A percentile compares a stretch with the other conserved stretches of the same genome.
Evolutionary conservation across 2,797 vertebrate genomes (phyloP).

Genomic region (Xiphorhynchus erythropygius): DNA sequence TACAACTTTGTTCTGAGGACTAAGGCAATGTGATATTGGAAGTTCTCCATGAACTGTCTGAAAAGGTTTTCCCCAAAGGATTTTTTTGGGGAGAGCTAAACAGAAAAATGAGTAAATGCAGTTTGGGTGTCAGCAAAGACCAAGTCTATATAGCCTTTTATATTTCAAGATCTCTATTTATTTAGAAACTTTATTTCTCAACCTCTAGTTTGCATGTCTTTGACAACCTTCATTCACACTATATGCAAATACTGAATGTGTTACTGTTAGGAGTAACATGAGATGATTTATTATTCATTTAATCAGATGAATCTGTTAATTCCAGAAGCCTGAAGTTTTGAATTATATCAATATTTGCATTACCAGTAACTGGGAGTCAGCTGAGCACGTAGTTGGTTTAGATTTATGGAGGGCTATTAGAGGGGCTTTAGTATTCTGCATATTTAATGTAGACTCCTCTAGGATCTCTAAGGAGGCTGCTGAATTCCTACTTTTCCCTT

Average conservation of each 20-base stretch:
- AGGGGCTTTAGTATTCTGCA: neutral
- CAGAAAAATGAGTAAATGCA: conserved; percentile 4
- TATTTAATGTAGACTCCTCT: neutral
- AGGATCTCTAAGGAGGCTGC: neutral
- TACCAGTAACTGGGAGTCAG: neutral
- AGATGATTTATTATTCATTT: conserved; percentile 66
- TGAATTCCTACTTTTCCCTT: neutral
- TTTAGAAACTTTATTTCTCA: conserved; percentile 64
- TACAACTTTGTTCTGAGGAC: conserved; percentile 2
- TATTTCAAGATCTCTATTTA: conserved; percentile 63
- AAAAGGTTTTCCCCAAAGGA: neutral
- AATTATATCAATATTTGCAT: conserved; percentile 71
- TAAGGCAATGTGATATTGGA: neutral
- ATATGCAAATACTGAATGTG: conserved; percentile 77
- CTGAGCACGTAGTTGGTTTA: neutral
- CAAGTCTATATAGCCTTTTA: neutral
- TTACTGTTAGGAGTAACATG: conserved; percentile 63
- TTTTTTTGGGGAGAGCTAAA: neutral
- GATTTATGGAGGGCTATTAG: neutral
- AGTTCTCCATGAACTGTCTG: neutral
- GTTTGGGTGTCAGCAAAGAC: conserved; percentile 3
- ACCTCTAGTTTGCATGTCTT: conserved; percentile 76
- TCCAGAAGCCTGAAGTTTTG: conserved; percentile 49
- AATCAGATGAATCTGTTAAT: conserved; percentile 71
- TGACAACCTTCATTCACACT: conserved; percentile 77